These are phyloP conservation scores for Chaetodon auriga DNA, from an alignment of 2,113 vertebrate genomes.

Conservation along the genomic window DNA sequence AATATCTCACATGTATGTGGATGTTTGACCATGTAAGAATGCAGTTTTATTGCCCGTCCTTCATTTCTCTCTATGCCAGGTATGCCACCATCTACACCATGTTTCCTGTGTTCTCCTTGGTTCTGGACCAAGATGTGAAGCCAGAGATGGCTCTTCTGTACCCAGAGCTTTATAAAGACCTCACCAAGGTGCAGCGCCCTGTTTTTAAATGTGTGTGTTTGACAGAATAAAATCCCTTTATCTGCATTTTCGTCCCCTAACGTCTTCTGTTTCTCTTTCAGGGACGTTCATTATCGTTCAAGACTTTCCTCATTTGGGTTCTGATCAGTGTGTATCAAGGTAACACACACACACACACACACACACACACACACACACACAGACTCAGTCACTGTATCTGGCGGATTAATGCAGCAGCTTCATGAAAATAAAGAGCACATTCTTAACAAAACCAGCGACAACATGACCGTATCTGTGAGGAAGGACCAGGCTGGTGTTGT, in stretches of 20 bases:
- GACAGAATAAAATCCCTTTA: not conserved
- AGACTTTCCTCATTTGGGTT: constrained; percentile 87
- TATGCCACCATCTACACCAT: constrained; percentile 99
- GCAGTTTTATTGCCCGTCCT: not conserved
- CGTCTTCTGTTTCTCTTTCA: constrained; percentile 70
- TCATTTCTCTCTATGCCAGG: constrained; percentile 69
- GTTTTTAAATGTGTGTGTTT: not conserved
- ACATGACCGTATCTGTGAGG: not conserved
- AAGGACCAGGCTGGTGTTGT: not conserved
- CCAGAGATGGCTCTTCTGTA: constrained; percentile 97
- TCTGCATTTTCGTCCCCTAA: not conserved
- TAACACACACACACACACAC: constrained; percentile 60
- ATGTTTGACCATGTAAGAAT: not conserved
- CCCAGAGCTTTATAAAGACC: constrained; percentile 98
- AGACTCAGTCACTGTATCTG: not conserved
- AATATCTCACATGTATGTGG: no score
- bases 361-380: constrained; percentile 14
- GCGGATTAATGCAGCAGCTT: not conserved
- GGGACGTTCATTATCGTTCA: constrained; percentile 96
- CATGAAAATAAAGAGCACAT: not conserved
- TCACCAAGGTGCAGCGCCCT: constrained; percentile 89
- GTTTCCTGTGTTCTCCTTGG: constrained; percentile 98
- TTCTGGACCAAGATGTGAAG: constrained; percentile 97
- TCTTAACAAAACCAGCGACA: not conserved
- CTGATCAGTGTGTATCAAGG: constrained; percentile 87